These are phyloP conservation scores for Thymallus thymallus DNA, from an alignment of 2,113 vertebrate species.

Conservation along the genomic window DNA sequence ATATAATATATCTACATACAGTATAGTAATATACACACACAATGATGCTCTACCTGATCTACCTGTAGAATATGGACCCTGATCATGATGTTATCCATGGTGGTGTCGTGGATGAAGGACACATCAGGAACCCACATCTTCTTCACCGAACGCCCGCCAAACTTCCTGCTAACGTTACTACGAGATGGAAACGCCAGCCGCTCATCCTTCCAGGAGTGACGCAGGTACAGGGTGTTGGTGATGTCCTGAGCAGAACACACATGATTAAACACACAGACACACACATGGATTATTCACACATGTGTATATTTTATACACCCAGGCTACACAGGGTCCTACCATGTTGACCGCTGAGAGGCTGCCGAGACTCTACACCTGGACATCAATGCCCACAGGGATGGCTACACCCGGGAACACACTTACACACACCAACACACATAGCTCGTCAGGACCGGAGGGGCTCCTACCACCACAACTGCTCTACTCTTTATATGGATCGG, in stretches of 20 bases:
- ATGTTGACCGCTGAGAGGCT: slow-evolving; percentile 94
- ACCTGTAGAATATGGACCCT: slow-evolving; percentile 85
- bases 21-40: no score
- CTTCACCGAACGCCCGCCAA: slow-evolving; percentile 85
- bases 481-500: no score
- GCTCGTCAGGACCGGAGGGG: no score
- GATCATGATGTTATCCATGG: slow-evolving; percentile 90
- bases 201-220: slow-evolving; percentile 96
- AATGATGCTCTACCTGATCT: slow-evolving; percentile 75
- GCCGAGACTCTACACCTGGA: slow-evolving; percentile 92
- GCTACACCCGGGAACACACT: slow-evolving; percentile 71
- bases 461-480: neutral
- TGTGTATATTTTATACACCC: neutral
- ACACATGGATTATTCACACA: neutral
- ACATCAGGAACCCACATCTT: slow-evolving; percentile 95
- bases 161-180: slow-evolving; percentile 88
- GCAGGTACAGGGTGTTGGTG: slow-evolving; percentile 92
- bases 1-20: no score
- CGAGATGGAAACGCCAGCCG: slow-evolving; percentile 85
- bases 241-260: slow-evolving; percentile 79
- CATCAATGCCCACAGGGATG: slow-evolving; percentile 87
- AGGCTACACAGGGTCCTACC: slow-evolving; percentile 70
- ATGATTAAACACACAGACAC: slow-evolving; percentile 17
- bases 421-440: neutral
- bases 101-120: slow-evolving; percentile 91